A percentile compares a stretch with the other conserved stretches of the same genome.
Evolutionary conservation across 1,140 invertebrate genomes (phyloP).

Genomic region (Rhizoglyphus robini): DNA sequence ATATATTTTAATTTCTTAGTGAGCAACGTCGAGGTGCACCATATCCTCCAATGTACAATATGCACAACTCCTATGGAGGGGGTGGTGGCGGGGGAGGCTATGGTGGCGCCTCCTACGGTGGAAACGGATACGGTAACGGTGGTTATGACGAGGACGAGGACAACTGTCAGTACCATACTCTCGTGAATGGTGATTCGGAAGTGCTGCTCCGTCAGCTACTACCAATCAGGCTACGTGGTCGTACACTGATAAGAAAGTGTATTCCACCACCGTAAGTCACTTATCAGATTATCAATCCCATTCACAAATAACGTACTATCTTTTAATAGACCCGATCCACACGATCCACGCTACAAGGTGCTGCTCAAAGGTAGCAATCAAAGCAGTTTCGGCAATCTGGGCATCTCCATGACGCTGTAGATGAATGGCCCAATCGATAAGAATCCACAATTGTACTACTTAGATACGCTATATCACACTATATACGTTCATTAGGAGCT

Average conservation of each 20-base stretch:
- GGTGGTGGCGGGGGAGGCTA: background rate
- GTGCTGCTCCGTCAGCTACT: background rate
- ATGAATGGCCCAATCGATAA: background rate
- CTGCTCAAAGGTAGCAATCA: background rate
- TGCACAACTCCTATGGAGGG: background rate
- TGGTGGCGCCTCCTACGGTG: background rate
- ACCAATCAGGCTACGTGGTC: background rate
- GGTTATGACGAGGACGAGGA: background rate
- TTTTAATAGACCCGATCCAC: background rate
- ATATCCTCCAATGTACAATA: background rate
- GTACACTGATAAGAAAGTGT: background rate
- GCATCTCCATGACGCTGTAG: background rate
- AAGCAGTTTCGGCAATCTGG: constrained; percentile 2
- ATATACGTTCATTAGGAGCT: background rate
- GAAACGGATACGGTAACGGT: background rate
- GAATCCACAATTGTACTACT: too few relatives aligned
- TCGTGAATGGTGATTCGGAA: constrained; percentile 9
- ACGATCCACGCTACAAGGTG: constrained; percentile 10
- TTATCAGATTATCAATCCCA: background rate
- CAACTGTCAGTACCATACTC: constrained; percentile 5
- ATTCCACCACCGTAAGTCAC: background rate
- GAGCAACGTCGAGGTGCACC: background rate
- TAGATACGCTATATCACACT: background rate
- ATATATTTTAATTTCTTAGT: background rate
- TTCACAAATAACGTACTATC: background rate